A percentile compares a stretch with the other conserved stretches of the same genome.
Evolutionary conservation across 2,888 invertebrate species (phyloP).

Genomic region (Eupithecia inturbata): DNA sequence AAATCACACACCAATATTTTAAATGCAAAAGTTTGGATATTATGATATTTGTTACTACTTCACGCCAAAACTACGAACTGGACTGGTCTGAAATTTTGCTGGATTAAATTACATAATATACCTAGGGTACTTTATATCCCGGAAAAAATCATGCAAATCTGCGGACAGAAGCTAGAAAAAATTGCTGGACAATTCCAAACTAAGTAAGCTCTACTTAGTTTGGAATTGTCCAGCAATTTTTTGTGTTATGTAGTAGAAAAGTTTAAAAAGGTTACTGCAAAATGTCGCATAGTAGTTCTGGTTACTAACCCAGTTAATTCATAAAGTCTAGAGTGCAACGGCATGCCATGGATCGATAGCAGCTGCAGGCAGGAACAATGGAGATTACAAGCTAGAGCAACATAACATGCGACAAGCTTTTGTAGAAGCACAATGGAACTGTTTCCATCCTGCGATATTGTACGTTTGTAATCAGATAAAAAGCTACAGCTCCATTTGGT

Average conservation of each 20-base stretch:
- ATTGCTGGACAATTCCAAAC: neutral
- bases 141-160: too few species aligned
- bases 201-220: too few species aligned
- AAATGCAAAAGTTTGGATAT: neutral
- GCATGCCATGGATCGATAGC: conserved; percentile 51
- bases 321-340: conserved; percentile 21
- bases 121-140: too few species aligned
- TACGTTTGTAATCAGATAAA: neutral
- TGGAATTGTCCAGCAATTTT: too few species aligned
- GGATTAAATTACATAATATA: too few species aligned
- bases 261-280: neutral
- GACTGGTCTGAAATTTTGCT: too few species aligned
- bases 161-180: neutral
- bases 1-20: neutral
- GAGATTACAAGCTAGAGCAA: conserved; percentile 20
- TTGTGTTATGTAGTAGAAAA: neutral
- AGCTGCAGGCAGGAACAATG: conserved; percentile 55
- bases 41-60: neutral
- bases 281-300: conserved; percentile 3
- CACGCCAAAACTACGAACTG: neutral
- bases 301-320: conserved; percentile 29
- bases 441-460: conserved; percentile 17
- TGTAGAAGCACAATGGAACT: conserved; percentile 27
- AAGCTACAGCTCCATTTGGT: neutral
- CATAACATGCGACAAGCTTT: conserved; percentile 11